Evolutionary conservation across 2,113 vertebrate genomes (phyloP), one percentile per base, ranked within the genome.

Genomic region (Datnioides undecimradiatus): DNA sequence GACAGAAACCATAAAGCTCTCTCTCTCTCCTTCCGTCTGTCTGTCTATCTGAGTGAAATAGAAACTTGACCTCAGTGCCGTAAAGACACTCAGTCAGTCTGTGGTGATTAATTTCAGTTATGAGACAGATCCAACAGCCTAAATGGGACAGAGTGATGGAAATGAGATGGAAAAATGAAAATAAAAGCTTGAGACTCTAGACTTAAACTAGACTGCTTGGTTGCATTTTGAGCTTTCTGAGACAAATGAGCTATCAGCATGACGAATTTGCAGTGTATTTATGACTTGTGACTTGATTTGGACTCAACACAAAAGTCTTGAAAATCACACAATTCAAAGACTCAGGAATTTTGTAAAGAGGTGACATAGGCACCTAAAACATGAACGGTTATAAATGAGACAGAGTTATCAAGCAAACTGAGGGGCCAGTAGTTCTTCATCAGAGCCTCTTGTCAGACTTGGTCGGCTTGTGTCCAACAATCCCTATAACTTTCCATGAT

Each of bases 1-100:
- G 29, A 81, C 81, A 83, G 63, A 73, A 81, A 55, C 51, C 36
- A 59, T 79, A 60, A 81, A 71, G 33, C 66, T 71, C 13, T n/a
- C 62, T 68, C 62, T 68, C 36, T 59, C 2, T 27, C 4, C 2
- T 16, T 36, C 63, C 48, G 33, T 59, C 73, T 67, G 23, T 70
- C 66, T 60, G 70, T 58, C 69, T 57, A 43, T 73, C 65, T 58
- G 63, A 48, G 59, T 33, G 70, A 75, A 58, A 79, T 64, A 31
- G 54, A 88, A 73, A 82, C 21, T 75, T 52, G 27, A 41, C 62
- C 25, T 73, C 33, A 43, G 31, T 41, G 33, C 7, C 51, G 31
- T 23, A 23, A 67, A 60, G 65, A 43, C 82, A 69, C 55, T 55
- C n/a, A n/a, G n/a, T 46, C 63, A 49, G 34, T 75, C 69, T 25